Evolutionary conservation across 2,797 vertebrate genomes (phyloP).

Genomic region (Agapornis canus): DNA sequence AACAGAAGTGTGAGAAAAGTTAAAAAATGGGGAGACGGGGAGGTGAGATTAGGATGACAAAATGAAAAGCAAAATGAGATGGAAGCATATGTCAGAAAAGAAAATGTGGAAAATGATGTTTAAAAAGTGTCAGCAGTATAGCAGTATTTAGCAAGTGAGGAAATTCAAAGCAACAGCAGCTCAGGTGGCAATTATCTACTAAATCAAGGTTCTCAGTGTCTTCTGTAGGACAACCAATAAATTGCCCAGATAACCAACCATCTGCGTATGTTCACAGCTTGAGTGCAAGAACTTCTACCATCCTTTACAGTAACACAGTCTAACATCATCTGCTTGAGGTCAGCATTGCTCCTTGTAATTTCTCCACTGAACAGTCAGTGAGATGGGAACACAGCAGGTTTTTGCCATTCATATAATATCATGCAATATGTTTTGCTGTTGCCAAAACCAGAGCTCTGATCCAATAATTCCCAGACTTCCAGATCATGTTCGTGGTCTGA

Average conservation of each 20-base stretch:
- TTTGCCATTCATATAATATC: background rate
- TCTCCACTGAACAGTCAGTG: background rate
- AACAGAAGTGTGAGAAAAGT: background rate
- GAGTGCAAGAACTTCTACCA: background rate
- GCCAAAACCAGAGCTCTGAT: background rate
- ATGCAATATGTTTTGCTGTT: background rate
- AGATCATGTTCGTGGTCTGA: background rate
- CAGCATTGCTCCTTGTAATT: background rate
- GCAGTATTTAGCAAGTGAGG: background rate
- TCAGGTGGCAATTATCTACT: background rate
- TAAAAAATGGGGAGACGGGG: background rate
- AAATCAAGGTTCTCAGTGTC: background rate
- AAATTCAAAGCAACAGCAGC: background rate
- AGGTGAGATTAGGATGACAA: background rate
- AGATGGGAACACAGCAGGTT: background rate
- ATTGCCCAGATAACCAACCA: background rate
- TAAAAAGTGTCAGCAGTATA: background rate
- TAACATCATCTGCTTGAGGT: background rate
- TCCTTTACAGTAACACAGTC: background rate
- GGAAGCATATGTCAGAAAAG: background rate
- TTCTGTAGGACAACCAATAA: background rate
- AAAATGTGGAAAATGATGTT: background rate
- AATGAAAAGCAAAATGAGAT: background rate
- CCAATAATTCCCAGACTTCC: background rate
- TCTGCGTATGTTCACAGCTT: background rate